Evolutionary conservation across 2,888 invertebrate genomes (phyloP), one percentile per base, ranked within the genome.

Genomic region (Lycocerus yunnanus): DNA sequence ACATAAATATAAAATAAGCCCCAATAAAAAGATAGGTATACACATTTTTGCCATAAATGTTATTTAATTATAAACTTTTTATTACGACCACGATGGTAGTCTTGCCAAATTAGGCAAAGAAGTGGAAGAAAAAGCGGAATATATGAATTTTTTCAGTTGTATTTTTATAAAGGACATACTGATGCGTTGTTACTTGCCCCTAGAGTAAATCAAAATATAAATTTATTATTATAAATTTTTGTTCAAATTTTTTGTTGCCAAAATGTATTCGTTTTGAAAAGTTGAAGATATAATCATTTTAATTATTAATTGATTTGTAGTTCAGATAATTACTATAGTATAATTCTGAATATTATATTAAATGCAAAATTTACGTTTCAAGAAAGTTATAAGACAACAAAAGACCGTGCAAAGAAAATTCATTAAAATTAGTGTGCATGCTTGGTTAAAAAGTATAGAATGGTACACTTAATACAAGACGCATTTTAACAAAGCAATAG

Each of bases 401-500:
- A 63, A 20, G 61, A 63, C 20, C n/a, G 9, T 15, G 20, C 18
- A 63, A 18, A 63, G 61, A 63, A 63, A 18, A 63, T n/a, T 63
- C 18, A 11, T 63, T 63, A 63, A 63, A 63, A 18, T 63, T 63
- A 63, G 43, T 66, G 73, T 73, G 69, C 72, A 72, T 72, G 72
- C 68, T 68, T 69, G 20, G 61, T 63, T 66, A 58, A 68, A 68
- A 68, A 68, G 65, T 68, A 24, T 24, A 69, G 58, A 72, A 72
- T 72, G 27, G 59, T 58, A 72, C 72, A 72, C 24, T 73, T 68
- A 68, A 68, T 61, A 66, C 66, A 66, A 73, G 68, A 73, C 70
- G 69, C 66, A 66, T 71, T 74, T 68, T 68, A 71, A 74, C 74
- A 71, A 74, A 74, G 66, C 63, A 71, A 68, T 65, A 68, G 15